Conservation (phyloP, 2,797 vertebrate genomes). For the Eospalax fontanierii region DNA sequence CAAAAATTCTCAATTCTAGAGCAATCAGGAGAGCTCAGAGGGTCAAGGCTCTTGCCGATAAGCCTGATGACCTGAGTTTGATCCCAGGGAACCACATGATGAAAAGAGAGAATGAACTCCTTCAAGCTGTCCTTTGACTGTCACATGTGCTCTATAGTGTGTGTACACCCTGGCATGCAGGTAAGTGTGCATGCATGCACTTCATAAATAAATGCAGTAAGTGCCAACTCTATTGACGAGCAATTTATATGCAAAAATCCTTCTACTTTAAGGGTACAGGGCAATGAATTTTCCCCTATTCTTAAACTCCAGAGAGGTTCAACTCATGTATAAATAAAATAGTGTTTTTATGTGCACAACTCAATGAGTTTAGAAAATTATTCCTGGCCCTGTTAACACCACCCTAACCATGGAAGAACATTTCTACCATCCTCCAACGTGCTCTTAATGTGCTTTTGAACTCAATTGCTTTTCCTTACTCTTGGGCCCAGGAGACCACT, state of each 20-base stretch:
- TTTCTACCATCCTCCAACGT: background rate
- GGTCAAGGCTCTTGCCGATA: background rate
- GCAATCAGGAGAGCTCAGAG: background rate
- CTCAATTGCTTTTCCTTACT: background rate
- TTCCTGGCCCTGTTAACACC: background rate
- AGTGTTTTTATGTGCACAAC: background rate
- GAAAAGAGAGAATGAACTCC: background rate
- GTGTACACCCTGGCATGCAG: background rate
- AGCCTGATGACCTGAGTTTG: background rate
- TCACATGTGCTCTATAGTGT: background rate
- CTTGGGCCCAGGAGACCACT: background rate
- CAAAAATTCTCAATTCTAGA: background rate
- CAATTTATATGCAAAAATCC: constrained; percentile 3
- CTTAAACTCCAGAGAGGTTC: background rate
- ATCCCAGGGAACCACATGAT: background rate
- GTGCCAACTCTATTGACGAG: background rate
- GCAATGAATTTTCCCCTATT: background rate
- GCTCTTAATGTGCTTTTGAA: background rate
- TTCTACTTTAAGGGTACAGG: background rate
- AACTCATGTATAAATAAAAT: background rate
- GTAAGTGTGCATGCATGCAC: background rate
- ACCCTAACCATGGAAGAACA: background rate
- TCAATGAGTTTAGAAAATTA: background rate
- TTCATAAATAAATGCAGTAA: background rate
- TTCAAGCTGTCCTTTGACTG: too few relatives aligned